phyloP scores from a whole-genome alignment of 1,140 invertebrate species.

The Drosophila grimshawi region DNA sequence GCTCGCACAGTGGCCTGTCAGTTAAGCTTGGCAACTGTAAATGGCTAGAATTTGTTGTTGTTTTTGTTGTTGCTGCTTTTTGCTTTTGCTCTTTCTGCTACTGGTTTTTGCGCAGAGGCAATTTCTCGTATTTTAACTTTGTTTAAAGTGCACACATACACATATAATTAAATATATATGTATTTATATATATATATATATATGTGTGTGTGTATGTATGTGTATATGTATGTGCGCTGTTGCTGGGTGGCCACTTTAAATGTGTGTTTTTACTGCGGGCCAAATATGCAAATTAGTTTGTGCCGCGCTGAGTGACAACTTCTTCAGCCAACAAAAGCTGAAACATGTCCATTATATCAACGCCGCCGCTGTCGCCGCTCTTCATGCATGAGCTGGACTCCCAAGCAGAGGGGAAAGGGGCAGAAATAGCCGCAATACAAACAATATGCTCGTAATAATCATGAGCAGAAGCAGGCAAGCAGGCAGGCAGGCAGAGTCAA shows the following conservation, averaged over 20 bases:
- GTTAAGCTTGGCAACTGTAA: slow-evolving; percentile 71
- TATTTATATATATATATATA: slow-evolving; percentile 1
- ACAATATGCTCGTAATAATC: slow-evolving; percentile 45
- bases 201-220: slow-evolving; percentile 7
- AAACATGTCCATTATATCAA: slow-evolving; percentile 78
- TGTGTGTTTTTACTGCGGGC: slow-evolving; percentile 79
- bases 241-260: slow-evolving; percentile 78
- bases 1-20: slow-evolving; percentile 35
- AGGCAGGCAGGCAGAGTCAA: slow-evolving; percentile 21
- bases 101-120: slow-evolving; percentile 71
- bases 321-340: slow-evolving; percentile 75
- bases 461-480: slow-evolving; percentile 21
- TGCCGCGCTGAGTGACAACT: slow-evolving; percentile 78
- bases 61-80: slow-evolving; percentile 32
- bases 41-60: slow-evolving; percentile 62
- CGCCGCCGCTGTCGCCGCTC: slow-evolving; percentile 62
- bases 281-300: slow-evolving; percentile 81
- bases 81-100: slow-evolving; percentile 39
- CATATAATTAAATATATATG: slow-evolving; percentile 2
- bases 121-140: slow-evolving; percentile 80
- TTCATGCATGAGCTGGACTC: slow-evolving; percentile 66
- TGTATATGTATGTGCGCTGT: slow-evolving; percentile 11
- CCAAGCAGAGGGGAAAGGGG: slow-evolving; percentile 9
- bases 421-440: slow-evolving; percentile 53
- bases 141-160: slow-evolving; percentile 69